Evolutionary conservation across 2,797 vertebrate species (phyloP).

Genomic region (Arctocebus calabarensis): DNA sequence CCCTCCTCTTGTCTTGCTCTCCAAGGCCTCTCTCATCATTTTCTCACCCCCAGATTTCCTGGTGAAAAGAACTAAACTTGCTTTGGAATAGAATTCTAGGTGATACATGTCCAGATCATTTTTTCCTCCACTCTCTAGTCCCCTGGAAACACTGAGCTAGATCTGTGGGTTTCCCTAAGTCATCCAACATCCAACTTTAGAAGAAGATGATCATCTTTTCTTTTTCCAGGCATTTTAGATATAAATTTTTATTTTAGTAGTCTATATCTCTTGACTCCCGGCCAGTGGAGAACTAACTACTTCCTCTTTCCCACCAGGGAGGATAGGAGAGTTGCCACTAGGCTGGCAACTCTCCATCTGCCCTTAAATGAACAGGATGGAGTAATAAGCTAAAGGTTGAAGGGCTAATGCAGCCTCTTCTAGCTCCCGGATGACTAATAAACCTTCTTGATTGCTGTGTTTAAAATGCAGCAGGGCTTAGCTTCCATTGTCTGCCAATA

Average conservation of each 20-base stretch:
- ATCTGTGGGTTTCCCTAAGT: neutral
- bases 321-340: neutral
- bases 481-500: neutral
- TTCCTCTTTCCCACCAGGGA: neutral
- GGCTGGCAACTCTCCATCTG: neutral
- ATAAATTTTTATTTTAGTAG: neutral
- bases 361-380: neutral
- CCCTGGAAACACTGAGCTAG: neutral
- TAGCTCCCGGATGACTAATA: neutral
- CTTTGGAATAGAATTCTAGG: neutral
- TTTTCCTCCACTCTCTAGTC: neutral
- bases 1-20: neutral
- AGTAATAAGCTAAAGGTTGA: neutral
- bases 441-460: neutral
- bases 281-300: neutral
- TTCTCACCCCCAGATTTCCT: neutral
- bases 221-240: neutral
- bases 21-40: neutral
- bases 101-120: neutral
- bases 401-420: neutral
- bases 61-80: slow-evolving; percentile 16
- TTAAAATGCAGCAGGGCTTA: neutral
- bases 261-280: neutral
- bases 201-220: neutral
- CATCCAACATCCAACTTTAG: neutral